Evolutionary conservation across 2,113 vertebrate species (phyloP).

Genomic region (Saimiri boliviensis): DNA sequence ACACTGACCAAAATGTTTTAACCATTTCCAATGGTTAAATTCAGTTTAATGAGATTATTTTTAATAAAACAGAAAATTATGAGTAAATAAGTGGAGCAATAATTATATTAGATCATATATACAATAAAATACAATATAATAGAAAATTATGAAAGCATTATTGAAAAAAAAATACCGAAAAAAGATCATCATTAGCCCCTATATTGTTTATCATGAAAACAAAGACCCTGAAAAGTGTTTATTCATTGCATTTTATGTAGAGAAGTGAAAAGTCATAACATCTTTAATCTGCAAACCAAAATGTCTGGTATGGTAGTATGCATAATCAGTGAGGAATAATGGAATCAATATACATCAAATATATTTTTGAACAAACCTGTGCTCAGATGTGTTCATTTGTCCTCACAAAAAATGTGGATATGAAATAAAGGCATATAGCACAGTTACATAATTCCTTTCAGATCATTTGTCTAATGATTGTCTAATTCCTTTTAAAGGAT

Average conservation of each 20-base stretch:
- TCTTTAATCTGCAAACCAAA: background rate
- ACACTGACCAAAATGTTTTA: background rate
- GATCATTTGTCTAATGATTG: background rate
- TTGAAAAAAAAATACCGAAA: background rate
- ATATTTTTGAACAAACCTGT: constrained; percentile 3
- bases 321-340: background rate
- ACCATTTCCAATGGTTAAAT: background rate
- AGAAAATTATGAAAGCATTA: background rate
- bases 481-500: background rate
- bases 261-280: background rate
- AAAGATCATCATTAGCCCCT: background rate
- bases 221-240: background rate
- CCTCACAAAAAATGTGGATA: background rate
- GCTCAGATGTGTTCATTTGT: background rate
- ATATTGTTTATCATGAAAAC: background rate
- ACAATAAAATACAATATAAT: background rate
- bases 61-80: background rate
- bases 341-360: background rate
- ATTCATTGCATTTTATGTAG: background rate
- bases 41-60: background rate
- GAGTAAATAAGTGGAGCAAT: background rate
- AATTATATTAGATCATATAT: background rate
- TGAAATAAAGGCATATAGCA: background rate
- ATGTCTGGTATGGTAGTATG: background rate
- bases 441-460: background rate